Evolutionary conservation across 1,140 invertebrate genomes (phyloP).

Genomic region (Lineus longissimus): DNA sequence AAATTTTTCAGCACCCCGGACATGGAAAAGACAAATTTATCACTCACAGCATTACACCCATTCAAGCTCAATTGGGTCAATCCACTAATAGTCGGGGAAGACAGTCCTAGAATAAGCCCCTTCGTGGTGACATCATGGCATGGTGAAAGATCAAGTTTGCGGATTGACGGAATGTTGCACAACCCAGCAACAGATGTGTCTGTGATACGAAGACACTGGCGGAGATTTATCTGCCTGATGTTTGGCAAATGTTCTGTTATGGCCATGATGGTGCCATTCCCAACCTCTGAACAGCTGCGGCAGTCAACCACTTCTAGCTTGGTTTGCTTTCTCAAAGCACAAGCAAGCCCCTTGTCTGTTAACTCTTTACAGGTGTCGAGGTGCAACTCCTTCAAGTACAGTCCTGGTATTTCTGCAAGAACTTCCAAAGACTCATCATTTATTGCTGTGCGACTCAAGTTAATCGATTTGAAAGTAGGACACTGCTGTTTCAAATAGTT

Average conservation of each 20-base stretch:
- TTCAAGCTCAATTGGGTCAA: constrained; percentile 62
- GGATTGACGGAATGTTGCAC: constrained; percentile 57
- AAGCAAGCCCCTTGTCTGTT: constrained; percentile 60
- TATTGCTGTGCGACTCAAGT: constrained; percentile 66
- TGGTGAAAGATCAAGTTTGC: constrained; percentile 64
- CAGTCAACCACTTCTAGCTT: constrained; percentile 61
- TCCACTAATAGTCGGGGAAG: constrained; percentile 52
- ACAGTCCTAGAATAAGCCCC: constrained; percentile 56
- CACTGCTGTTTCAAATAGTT: constrained; percentile 60
- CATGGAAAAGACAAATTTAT: constrained; percentile 56
- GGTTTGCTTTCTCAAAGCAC: constrained; percentile 60
- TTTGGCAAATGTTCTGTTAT: constrained; percentile 59
- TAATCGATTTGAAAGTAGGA: constrained; percentile 58
- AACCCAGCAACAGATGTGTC: constrained; percentile 60
- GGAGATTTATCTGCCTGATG: constrained; percentile 28
- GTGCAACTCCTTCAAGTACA: constrained; percentile 60
- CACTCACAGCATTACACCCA: constrained; percentile 60
- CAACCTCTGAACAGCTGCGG: constrained; percentile 62
- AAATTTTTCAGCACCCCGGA: constrained; percentile 56
- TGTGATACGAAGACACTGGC: constrained; percentile 58
- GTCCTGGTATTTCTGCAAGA: constrained; percentile 56
- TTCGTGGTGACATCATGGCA: constrained; percentile 63
- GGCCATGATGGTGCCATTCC: constrained; percentile 60
- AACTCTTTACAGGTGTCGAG: constrained; percentile 65
- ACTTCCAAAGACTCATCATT: constrained; percentile 61